phyloP scores from a whole-genome alignment of 2,888 invertebrate species.

The Diarsia mendica region DNA sequence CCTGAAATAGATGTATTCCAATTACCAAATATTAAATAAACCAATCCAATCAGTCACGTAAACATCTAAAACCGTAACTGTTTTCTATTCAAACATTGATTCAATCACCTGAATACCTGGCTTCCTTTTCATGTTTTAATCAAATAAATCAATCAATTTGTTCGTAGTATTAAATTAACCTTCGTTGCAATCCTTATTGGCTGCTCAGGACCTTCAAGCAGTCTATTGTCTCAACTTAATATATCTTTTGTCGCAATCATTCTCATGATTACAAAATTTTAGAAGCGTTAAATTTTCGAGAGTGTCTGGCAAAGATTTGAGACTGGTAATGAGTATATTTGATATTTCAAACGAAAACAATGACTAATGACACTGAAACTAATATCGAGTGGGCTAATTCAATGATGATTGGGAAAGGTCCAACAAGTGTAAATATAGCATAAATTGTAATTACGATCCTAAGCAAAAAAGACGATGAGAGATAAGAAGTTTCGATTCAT shows the following conservation, averaged over 20 bases:
- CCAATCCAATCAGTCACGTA: slow-evolving; percentile 19
- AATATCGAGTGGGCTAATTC: slow-evolving; percentile 1
- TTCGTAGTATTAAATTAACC: slow-evolving; percentile 58
- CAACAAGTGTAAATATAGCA: background rate
- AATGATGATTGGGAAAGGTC: slow-evolving; percentile 32
- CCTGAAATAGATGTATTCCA: slow-evolving; percentile 34
- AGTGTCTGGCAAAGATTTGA: background rate
- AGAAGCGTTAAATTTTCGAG: background rate
- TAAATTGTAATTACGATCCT: background rate
- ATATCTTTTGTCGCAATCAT: slow-evolving; percentile 48
- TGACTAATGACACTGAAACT: slow-evolving; percentile 12
- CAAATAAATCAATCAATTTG: slow-evolving; percentile 56
- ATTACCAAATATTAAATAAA: slow-evolving; percentile 22
- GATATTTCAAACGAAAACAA: slow-evolving; percentile 13
- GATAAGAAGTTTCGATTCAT: background rate
- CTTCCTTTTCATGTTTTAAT: slow-evolving; percentile 53
- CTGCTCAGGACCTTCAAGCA: slow-evolving; percentile 53
- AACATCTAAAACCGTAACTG: slow-evolving; percentile 29
- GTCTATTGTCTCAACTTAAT: slow-evolving; percentile 53
- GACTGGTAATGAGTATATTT: background rate
- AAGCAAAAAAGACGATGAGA: background rate
- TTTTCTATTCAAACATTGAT: slow-evolving; percentile 27
- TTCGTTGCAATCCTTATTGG: slow-evolving; percentile 61
- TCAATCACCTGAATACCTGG: slow-evolving; percentile 40
- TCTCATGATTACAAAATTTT: slow-evolving; percentile 25